phyloP scores from a whole-genome alignment of 2,113 vertebrate genomes.

The Heterotilapia buettikoferi region DNA sequence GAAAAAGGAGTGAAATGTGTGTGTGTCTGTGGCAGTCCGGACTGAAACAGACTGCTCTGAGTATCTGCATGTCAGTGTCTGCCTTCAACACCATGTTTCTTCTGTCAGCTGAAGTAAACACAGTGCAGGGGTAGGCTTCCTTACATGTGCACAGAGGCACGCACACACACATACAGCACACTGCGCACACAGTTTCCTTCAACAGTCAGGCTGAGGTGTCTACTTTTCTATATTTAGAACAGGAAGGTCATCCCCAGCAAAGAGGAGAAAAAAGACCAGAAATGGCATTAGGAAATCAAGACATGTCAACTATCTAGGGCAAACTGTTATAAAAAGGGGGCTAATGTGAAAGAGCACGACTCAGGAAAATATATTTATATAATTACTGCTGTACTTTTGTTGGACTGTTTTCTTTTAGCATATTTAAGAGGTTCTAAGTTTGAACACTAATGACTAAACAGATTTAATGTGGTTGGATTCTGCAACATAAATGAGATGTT shows the following conservation, averaged over 20 bases:
- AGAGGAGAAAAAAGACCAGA: neutral
- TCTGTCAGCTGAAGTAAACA: neutral
- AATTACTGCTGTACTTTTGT: neutral
- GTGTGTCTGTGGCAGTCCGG: neutral
- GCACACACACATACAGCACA: neutral
- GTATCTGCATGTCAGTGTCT: neutral
- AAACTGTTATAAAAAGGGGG: neutral
- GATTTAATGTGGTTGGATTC: neutral
- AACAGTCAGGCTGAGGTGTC: constrained; percentile 17
- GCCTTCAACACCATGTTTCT: neutral
- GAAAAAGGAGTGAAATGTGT: neutral
- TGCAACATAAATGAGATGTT: neutral
- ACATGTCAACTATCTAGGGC: neutral
- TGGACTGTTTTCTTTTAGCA: neutral
- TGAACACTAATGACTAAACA: neutral
- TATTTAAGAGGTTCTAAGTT: neutral
- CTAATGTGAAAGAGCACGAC: neutral
- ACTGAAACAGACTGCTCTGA: neutral
- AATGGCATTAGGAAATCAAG: neutral
- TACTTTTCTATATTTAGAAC: constrained; percentile 55
- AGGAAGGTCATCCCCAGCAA: constrained; percentile 36
- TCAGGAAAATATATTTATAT: neutral
- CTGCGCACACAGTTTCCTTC: neutral
- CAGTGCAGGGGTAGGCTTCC: neutral
- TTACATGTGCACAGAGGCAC: neutral